A percentile compares a stretch with the other conserved stretches of the same genome.
These are phyloP conservation scores for Amorpha juglandis DNA, from an alignment of 2,888 invertebrate genomes.

Conservation along the genomic window DNA sequence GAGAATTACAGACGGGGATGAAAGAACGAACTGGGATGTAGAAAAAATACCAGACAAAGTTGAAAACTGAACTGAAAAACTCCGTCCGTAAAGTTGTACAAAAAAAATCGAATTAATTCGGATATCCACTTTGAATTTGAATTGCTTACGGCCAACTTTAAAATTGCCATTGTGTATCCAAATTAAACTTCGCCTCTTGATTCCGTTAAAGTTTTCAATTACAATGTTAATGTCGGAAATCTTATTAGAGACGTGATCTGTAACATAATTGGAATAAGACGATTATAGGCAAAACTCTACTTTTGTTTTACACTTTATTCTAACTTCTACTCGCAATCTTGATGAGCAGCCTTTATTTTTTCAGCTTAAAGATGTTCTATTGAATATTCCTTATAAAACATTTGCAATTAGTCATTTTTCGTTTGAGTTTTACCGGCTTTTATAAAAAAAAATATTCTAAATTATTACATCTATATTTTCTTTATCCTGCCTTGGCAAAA, in stretches of 20 bases:
- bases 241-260: constrained; percentile 3
- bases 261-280: neutral
- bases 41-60: constrained; percentile 17
- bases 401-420: too few relatives aligned
- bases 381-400: too few relatives aligned
- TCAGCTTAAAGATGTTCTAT: too few relatives aligned
- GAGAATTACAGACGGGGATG: too few relatives aligned
- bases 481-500: too few relatives aligned
- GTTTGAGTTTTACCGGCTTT: too few relatives aligned
- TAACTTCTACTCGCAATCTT: too few relatives aligned
- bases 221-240: constrained; percentile 30
- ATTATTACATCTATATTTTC: too few relatives aligned
- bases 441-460: too few relatives aligned
- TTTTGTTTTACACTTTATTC: neutral
- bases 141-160: constrained; percentile 67
- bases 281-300: neutral
- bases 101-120: constrained; percentile 74
- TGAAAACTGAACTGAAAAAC: constrained; percentile 50
- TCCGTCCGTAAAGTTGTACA: constrained; percentile 10
- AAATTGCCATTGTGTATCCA: constrained; percentile 69
- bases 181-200: constrained; percentile 55
- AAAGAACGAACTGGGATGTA: constrained; percentile 51
- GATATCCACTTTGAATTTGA: constrained; percentile 71
- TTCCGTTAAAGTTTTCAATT: constrained; percentile 49
- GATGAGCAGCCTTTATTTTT: too few relatives aligned